Percentiles rank a stretch among this genome's conserved stretches.
phyloP scores from a whole-genome alignment of 2,888 invertebrate species.

The Bugulina stolonifera region DNA sequence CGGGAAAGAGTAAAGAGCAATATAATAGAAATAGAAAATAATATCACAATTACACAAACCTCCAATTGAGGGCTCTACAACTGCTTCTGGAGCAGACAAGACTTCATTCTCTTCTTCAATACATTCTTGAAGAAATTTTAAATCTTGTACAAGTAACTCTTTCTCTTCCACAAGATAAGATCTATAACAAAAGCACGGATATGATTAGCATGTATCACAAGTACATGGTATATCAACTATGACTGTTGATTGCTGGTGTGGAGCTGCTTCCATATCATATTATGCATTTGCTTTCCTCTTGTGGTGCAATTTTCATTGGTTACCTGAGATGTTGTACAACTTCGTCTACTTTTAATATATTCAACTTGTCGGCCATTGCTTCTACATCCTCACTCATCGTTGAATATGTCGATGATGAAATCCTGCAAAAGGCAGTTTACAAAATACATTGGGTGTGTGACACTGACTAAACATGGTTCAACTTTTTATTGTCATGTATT shows the following conservation, averaged over 20 bases:
- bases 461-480: too few relatives aligned
- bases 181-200: neutral
- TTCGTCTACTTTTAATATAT: constrained; percentile 42
- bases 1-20: too few relatives aligned
- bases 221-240: too few relatives aligned
- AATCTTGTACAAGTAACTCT: neutral
- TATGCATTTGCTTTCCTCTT: too few relatives aligned
- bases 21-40: too few relatives aligned
- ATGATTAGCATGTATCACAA: too few relatives aligned
- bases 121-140: constrained; percentile 28
- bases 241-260: too few relatives aligned
- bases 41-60: too few relatives aligned
- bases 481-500: too few relatives aligned
- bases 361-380: constrained; percentile 42
- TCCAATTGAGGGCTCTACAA: constrained; percentile 6
- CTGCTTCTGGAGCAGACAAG: neutral
- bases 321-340: constrained; percentile 45
- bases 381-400: constrained; percentile 36
- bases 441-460: too few relatives aligned
- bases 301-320: too few relatives aligned
- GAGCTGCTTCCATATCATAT: too few relatives aligned
- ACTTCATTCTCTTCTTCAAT: constrained; percentile 29
- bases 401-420: constrained; percentile 27
- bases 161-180: neutral
- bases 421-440: constrained; percentile 27